Base-by-base conservation (phyloP, 2,113 vertebrate genomes). In the Tenrec ecaudatus region DNA sequence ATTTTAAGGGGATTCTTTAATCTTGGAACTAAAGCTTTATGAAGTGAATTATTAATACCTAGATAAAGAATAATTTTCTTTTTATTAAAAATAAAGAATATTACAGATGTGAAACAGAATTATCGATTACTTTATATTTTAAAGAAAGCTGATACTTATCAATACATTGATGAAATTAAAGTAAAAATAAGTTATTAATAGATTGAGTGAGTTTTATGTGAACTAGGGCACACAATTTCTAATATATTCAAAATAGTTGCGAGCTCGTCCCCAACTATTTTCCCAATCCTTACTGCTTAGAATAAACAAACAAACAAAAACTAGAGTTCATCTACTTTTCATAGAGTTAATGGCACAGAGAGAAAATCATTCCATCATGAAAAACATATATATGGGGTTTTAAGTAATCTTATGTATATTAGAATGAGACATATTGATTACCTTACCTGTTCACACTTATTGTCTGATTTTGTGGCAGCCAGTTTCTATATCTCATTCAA, bases 161-260 rank as follows among this genome's bases (percentile, higher is more conserved):
- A 95, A 84, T 33, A 69, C 79, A n/a, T n/a, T n/a, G n/a, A n/a
- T n/a, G n/a, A n/a, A 78, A 76, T 79, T 89, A 81, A 60, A 89
- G 20, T 58, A 92, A 88, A 62, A 19, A 47, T 47, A 47, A 47
- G 43, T 47, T 47, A 47, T 47, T 47, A 47, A 47, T 47, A 6
- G 5, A 47, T 47, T 10, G 10, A 47, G 43, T 47, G 43, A 47
- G 10, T 3, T 80, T 69, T 68, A 43, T 40, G 4, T 92, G 40
- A 6, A 3, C 16, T 81, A 3, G 36, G 66, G 9, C 1, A 76
- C 25, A 16, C 12, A 64, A 58, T 85, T 87, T 10, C 10, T 89
- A 82, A 84, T 47, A 58, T 71, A 47, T 57, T 40, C 64, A 83
- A 43, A 38, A 81, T 91, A 84, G 36, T 23, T 88, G 0, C 11